A percentile compares a stretch with the other conserved stretches of the same genome.
phyloP scores from a whole-genome alignment of 2,888 invertebrate genomes.

The Idaea biselata region DNA sequence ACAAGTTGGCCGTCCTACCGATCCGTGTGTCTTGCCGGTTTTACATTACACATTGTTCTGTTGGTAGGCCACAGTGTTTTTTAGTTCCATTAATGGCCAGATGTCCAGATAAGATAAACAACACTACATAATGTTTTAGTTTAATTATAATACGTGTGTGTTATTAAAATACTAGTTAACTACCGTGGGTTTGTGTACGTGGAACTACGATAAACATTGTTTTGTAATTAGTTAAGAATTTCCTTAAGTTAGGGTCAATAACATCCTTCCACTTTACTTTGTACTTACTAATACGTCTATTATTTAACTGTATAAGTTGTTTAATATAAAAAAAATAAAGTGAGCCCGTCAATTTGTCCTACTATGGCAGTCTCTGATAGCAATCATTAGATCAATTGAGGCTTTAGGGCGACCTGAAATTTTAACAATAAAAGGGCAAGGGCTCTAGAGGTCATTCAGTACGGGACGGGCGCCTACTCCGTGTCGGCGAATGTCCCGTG shows the following conservation, averaged over 20 bases:
- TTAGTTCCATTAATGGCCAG: constrained; percentile 73
- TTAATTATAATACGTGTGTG: constrained; percentile 61
- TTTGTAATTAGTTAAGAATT: background rate
- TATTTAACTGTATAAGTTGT: constrained; percentile 13
- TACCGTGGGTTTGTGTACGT: background rate
- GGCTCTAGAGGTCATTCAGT: no score
- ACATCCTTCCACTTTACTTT: background rate
- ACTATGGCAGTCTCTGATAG: no score
- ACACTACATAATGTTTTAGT: constrained; percentile 65
- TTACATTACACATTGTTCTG: constrained; percentile 50
- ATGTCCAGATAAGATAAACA: constrained; percentile 68
- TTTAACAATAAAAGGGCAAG: no score
- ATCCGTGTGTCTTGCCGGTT: constrained; percentile 45
- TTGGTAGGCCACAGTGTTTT: constrained; percentile 59
- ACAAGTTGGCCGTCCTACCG: constrained; percentile 14
- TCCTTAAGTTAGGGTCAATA: background rate
- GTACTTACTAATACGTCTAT: constrained; percentile 26
- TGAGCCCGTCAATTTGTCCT: no score
- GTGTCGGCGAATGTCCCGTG: no score
- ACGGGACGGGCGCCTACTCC: no score
- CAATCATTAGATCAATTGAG: no score
- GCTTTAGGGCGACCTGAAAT: no score
- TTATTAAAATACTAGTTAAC: constrained; percentile 6
- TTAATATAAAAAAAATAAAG: no score
- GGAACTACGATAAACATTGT: constrained; percentile 1